Evolutionary conservation across 1,140 invertebrate species (phyloP), one percentile per base, ranked within the genome.

Genomic region (Zelostemma sp.): DNA sequence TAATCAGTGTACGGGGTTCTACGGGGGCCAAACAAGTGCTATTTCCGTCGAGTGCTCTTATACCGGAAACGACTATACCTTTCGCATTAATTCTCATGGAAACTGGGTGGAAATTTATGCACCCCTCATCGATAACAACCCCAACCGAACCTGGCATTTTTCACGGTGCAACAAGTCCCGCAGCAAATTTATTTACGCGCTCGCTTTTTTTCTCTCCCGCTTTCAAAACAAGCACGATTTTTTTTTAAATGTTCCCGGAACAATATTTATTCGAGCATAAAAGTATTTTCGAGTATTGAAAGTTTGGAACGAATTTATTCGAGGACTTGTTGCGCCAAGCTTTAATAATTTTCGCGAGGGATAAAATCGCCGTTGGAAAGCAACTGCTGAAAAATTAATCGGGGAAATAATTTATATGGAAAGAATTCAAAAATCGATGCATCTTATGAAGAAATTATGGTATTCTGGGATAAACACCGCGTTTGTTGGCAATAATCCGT

Each of bases 61-160:
- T 35, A 58, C 76, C 76, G 78, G 80, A 81, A 77, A 69, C 75
- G 63, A 66, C 74, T 61, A 72, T 64, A 70, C 76, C 72, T 71
- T 48, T 33, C 28, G 25, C 49, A 53, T 66, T 63, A 61, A 64
- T 74, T 61, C 57, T 54, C 57, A 62, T 67, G 68, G 73, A 79
- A 76, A 69, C 38, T 51, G 54, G 66, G 69, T 70, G 50, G 56
- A 75, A 79, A 81, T 78, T 74, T 79, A 80, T 80, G 74, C 77
- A 81, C 78, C 78, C 80, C 74, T 76, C 73, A 70, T 79, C 74
- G 71, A 77, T 72, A 61, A 59, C 51, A 60, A 46, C 56, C 68
- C 53, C 66, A 74, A 74, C 73, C 62, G 71, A 77, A 78, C 75
- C 73, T 72, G 75, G 70, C 75, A 76, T 64, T 65, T 75, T 73